Evolutionary conservation across 2,797 vertebrate species (phyloP).

Genomic region (Phrynocephalus guinanensis): DNA sequence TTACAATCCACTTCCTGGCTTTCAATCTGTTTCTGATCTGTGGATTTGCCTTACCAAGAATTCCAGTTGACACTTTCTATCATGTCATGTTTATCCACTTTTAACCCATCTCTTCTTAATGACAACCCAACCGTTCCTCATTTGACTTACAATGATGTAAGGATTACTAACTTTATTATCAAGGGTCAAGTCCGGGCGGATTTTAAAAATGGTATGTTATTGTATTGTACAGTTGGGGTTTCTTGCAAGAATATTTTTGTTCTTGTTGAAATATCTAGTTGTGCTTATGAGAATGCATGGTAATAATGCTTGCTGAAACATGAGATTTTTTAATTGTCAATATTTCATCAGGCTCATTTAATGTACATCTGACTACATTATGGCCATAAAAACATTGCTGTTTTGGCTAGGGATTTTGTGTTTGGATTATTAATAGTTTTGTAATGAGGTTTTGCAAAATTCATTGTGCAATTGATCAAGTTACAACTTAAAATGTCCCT

Average conservation of each 20-base stretch:
- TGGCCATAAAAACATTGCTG: not conserved
- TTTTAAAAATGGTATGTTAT: slow-evolving; percentile 6
- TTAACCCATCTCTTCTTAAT: slow-evolving; percentile 28
- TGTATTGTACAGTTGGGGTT: not conserved
- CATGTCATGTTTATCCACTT: slow-evolving; percentile 33
- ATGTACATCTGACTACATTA: slow-evolving; percentile 9
- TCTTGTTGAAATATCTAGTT: not conserved
- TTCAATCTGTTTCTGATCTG: slow-evolving; percentile 36
- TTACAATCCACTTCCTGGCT: slow-evolving; percentile 29
- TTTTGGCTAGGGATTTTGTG: slow-evolving; percentile 22
- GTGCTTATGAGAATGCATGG: not conserved
- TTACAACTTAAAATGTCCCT: slow-evolving; percentile 47
- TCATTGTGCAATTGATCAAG: slow-evolving; percentile 47
- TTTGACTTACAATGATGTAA: slow-evolving; percentile 23
- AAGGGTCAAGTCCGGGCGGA: not conserved
- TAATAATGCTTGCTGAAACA: not conserved
- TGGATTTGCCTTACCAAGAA: slow-evolving; percentile 28
- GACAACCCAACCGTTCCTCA: slow-evolving; percentile 10
- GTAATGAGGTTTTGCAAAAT: slow-evolving; percentile 42
- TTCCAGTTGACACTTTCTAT: slow-evolving; percentile 31
- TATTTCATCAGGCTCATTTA: slow-evolving; percentile 1
- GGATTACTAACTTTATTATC: slow-evolving; percentile 17
- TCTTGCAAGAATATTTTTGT: not conserved
- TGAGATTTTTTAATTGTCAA: not conserved
- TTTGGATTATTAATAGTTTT: slow-evolving; percentile 48